Evolutionary conservation across 2,113 vertebrate species (phyloP).

Genomic region (Poeciliopsis occidentalis): DNA sequence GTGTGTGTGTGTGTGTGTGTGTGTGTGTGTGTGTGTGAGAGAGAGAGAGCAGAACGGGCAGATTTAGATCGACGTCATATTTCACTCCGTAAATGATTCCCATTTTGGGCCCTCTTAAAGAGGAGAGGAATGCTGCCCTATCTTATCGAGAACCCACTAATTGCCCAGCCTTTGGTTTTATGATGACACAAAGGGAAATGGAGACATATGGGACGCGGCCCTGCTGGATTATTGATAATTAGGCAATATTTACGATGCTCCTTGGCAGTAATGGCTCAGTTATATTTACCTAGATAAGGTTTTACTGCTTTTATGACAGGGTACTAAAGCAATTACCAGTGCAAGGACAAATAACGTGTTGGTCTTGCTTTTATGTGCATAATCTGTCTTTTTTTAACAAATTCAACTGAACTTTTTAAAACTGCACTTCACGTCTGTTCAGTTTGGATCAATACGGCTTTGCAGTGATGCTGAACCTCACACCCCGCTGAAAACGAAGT

Average conservation of each 20-base stretch:
- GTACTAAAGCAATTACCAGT: conserved; percentile 68
- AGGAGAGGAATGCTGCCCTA: conserved; percentile 58
- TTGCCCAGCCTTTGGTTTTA: conserved; percentile 49
- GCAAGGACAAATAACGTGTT: conserved; percentile 48
- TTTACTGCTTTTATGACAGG: conserved; percentile 71
- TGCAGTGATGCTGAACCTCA: neutral
- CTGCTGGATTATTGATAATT: conserved; percentile 72
- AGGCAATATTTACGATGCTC: conserved; percentile 65
- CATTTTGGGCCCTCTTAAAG: neutral
- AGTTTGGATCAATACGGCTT: neutral
- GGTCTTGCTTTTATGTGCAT: conserved; percentile 15
- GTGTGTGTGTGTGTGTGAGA: neutral
- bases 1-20: neutral
- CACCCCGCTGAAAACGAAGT: neutral
- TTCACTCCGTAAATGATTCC: conserved; percentile 7
- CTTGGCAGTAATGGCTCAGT: conserved; percentile 56
- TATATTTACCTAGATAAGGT: conserved; percentile 70
- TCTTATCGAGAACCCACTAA: conserved; percentile 56
- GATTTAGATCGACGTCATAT: conserved; percentile 24
- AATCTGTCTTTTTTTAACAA: conserved; percentile 15
- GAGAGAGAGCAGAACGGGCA: neutral
- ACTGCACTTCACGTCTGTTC: neutral
- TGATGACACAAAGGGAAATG: conserved; percentile 41
- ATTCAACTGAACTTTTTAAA: neutral
- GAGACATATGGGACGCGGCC: conserved; percentile 34